Evolutionary conservation across 37 sponge, comb jelly and placozoan species (phyloP), one percentile per base, ranked within the genome.

Genomic region (Corticium candelabrum): DNA sequence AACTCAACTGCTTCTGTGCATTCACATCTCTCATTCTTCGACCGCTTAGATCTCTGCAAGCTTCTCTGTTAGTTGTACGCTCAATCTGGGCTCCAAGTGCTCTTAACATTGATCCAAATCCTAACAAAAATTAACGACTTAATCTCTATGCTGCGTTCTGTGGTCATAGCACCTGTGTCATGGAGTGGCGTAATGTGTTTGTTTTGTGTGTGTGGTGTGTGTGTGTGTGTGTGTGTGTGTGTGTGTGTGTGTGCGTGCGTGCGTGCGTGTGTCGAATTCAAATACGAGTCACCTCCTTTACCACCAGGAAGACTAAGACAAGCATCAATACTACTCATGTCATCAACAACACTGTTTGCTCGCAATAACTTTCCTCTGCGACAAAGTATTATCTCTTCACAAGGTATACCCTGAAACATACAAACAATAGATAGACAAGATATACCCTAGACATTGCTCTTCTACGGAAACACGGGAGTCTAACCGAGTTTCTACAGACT

Each of bases 21-120:
- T 90, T 86, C 0, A 98, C 89, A 78, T 99, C 93, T 57, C 96
- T 79, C 40, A 99, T 77, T 79, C 99, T 74, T 67, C 96, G 77
- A 30, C 99, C 99, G 85, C 88, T 90, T 40, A 99, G 81, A 77
- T 99, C 96, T 11, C 99, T 74, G 70, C 99, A 95, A 0, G 99
- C 99, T 2, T 92, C 91, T 70, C 84, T 90, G 77, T 88, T 90
- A 1, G 82, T 84, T 21, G 91, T 92, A 72, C 85, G 90, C 69
- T 93, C 89, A 2, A 88, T 88, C 37, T 85, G 88, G 37, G 82
- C 86, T 30, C 99, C 99, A 77, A 95, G 90, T 21, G 99, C 89
- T 34, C 96, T 88, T 34, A 99, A 85, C 80, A 95, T 95, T 11
- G 99, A 88, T 27, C 99, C 99, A 83, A 99, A 99, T 0, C 99